Evolutionary conservation across 1,140 invertebrate genomes (phyloP).

Genomic region (Pogonomyrmex barbatus): DNA sequence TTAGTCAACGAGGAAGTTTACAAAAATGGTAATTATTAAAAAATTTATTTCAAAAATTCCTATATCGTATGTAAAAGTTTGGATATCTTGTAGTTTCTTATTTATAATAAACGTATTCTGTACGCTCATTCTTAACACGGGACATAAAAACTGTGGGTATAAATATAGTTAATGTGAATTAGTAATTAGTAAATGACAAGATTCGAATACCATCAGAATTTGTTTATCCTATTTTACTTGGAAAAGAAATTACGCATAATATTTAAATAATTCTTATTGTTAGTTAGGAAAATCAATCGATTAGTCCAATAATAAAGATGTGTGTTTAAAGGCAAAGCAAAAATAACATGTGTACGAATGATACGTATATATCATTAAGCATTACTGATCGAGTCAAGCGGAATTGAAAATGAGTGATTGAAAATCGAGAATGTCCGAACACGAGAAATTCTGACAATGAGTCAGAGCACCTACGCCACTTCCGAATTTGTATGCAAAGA

Average conservation of each 20-base stretch:
- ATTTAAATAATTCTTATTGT: neutral
- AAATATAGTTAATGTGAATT: neutral
- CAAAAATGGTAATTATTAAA: slow-evolving; percentile 82
- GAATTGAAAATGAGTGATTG: slow-evolving; percentile 49
- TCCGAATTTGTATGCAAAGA: slow-evolving; percentile 71
- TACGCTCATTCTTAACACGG: neutral
- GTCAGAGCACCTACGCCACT: slow-evolving; percentile 69
- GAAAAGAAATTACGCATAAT: neutral
- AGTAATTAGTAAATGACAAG: neutral
- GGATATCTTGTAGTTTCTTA: neutral
- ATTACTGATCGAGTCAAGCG: slow-evolving; percentile 63
- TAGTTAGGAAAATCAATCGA: neutral
- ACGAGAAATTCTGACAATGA: slow-evolving; percentile 43
- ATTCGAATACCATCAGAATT: neutral
- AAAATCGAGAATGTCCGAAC: slow-evolving; percentile 49
- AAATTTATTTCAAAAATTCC: neutral
- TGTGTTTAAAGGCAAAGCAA: neutral
- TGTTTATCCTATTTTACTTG: neutral
- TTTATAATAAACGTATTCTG: neutral
- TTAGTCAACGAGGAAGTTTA: slow-evolving; percentile 85
- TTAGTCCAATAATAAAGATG: neutral
- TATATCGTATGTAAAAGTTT: neutral
- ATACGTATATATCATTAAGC: neutral
- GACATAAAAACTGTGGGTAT: neutral
- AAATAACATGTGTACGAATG: neutral